These are phyloP conservation scores for Drosophila percnosoma DNA, from an alignment of 2,888 invertebrate genomes.

Conservation along the genomic window DNA sequence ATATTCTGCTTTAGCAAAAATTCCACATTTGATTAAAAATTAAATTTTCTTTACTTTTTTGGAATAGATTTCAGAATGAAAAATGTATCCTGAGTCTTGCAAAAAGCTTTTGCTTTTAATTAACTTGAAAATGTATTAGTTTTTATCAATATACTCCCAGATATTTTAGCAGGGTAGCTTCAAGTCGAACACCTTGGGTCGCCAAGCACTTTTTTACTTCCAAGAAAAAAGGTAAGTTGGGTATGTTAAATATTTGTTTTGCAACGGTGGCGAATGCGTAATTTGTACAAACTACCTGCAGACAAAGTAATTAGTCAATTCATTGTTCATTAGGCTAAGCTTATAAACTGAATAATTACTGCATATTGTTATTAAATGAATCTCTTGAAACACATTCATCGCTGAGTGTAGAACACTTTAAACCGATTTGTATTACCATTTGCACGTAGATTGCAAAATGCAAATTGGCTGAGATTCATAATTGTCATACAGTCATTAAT, in stretches of 20 bases:
- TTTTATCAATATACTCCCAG: neutral
- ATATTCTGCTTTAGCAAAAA: neutral
- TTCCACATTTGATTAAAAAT: neutral
- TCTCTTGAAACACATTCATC: constrained; percentile 10
- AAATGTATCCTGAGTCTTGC: neutral
- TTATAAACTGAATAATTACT: constrained; percentile 9
- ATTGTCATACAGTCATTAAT: constrained; percentile 46
- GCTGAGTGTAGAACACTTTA: constrained; percentile 27
- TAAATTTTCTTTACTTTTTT: neutral
- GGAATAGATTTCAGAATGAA: neutral
- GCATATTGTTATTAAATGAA: constrained; percentile 2
- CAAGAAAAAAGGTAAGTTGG: constrained; percentile 50
- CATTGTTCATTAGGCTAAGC: neutral
- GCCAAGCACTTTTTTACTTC: constrained; percentile 16
- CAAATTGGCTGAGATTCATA: constrained; percentile 44
- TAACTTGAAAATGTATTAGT: neutral
- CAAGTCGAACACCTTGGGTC: neutral
- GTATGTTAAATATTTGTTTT: constrained; percentile 16
- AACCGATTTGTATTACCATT: constrained; percentile 33
- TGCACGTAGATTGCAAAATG: constrained; percentile 48
- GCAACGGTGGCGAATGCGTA: constrained; percentile 54
- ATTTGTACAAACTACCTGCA: constrained; percentile 20
- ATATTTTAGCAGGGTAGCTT: constrained; percentile 6
- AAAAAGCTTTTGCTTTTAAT: neutral
- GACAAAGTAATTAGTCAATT: constrained; percentile 14